A percentile compares a stretch with the other conserved stretches of the same genome.
Evolutionary conservation across 2,888 invertebrate genomes (phyloP).

Genomic region (Cephus spinipes): DNA sequence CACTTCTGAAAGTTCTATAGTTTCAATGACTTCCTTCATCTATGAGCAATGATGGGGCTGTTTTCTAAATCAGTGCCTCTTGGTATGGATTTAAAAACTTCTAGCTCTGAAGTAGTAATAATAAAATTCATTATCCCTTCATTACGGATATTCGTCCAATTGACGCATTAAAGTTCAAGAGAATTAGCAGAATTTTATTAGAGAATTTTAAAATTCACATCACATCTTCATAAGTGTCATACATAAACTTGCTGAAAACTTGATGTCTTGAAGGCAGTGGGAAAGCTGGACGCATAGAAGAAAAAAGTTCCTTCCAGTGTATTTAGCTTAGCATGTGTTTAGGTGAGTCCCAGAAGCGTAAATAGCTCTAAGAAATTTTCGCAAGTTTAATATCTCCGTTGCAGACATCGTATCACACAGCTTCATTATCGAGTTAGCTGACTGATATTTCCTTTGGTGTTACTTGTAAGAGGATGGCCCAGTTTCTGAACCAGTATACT

Average conservation of each 20-base stretch:
- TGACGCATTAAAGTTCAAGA: conserved; percentile 19
- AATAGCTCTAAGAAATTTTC: conserved; percentile 9
- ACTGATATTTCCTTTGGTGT: too few species aligned
- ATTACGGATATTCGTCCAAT: conserved; percentile 29
- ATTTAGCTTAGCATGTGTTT: conserved; percentile 1
- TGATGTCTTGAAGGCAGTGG: neutral
- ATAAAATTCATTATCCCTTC: conserved; percentile 33
- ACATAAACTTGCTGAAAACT: conserved; percentile 1
- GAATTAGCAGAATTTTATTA: neutral
- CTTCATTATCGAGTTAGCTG: neutral
- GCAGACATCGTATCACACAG: neutral
- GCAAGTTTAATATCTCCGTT: neutral
- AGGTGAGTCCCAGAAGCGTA: conserved; percentile 9
- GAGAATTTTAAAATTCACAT: conserved; percentile 1
- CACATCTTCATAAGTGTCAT: conserved; percentile 1
- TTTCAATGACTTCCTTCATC: conserved; percentile 4
- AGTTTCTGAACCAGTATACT: too few species aligned
- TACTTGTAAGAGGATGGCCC: too few species aligned
- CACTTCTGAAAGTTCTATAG: conserved; percentile 4
- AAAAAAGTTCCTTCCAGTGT: conserved; percentile 5
- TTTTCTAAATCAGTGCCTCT: conserved; percentile 26
- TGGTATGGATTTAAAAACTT: conserved; percentile 25
- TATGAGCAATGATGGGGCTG: conserved; percentile 23
- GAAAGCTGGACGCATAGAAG: conserved; percentile 5
- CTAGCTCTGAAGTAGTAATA: conserved; percentile 29